Evolutionary conservation across 2,113 vertebrate species (phyloP).

Genomic region (Mus musculus): GRCm39 chr1:98084501-98085000

Average conservation of each 20-base stretch:
- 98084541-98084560: not conserved
- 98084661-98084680: slow-evolving; percentile 56
- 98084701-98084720: not conserved
- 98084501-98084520: not conserved
- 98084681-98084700: slow-evolving; percentile 10
- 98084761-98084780: not conserved
- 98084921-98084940: not conserved
- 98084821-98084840: not conserved
- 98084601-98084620: slow-evolving; percentile 60
- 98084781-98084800: not conserved
- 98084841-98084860: not conserved
- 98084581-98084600: slow-evolving; percentile 55
- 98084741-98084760: not conserved
- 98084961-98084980: not conserved
- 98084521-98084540: slow-evolving; percentile 36
- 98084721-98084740: not conserved
- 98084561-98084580: slow-evolving; percentile 54
- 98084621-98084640: slow-evolving; percentile 72
- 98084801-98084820: not conserved
- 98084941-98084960: not conserved
- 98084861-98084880: not conserved
- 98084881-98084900: not conserved
- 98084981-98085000: not conserved
- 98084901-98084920: not conserved
- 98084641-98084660: slow-evolving; percentile 72